Evolutionary conservation across 1,140 invertebrate genomes (phyloP), one percentile per base, ranked within the genome.

Genomic region (Campoletis sonorensis): DNA sequence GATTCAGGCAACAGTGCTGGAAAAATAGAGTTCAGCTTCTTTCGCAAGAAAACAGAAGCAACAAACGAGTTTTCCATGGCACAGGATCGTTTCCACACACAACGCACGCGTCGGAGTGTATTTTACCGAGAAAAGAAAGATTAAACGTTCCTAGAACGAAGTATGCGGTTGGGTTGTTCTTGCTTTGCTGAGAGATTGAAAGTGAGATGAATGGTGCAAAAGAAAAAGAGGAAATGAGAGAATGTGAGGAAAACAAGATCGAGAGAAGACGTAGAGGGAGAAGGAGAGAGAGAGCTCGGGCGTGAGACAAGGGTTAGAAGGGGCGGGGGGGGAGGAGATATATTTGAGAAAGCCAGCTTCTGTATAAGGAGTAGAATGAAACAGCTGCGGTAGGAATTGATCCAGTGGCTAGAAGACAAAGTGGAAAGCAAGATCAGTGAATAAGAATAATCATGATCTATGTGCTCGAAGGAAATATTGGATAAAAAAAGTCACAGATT

Each of bases 391-490:
- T n/a, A n/a, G n/a, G n/a, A n/a, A 13, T 76, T 1, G 23, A 26
- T 76, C 45, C 11, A 27, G n/a, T 33, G 30, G 23, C 23, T 18
- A 27, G 30, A 67, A 78, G 23, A 33, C 30, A 70, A 16, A 51
- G 30, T 1, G 10, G 1, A 77, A 45, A 33, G 37, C 23, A 40
- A 40, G 37, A 64, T 78, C 61, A 64, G 37, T 78, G 76, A 78
- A 78, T 78, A 58, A 78, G 58, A 78, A 78, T 78, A 78, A 78
- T 51, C 58, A 64, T 78, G 76, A 64, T 78, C 58, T 78, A 78
- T 70, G 33, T 33, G 67, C 45, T 71, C 79, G 21, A 49, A 27
- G 70, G 67, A 71, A 71, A 79, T 33, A 70, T 61, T 4, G 79
- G 40, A 7, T 68, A 26, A 40, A 68, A 18, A 64, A 40, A 40